Percentiles rank a stretch among this genome's conserved stretches.
These are phyloP conservation scores for Palythoa heliodiscus DNA, from an alignment of 92 coral and sea anemone species.

Conservation along the genomic window DNA sequence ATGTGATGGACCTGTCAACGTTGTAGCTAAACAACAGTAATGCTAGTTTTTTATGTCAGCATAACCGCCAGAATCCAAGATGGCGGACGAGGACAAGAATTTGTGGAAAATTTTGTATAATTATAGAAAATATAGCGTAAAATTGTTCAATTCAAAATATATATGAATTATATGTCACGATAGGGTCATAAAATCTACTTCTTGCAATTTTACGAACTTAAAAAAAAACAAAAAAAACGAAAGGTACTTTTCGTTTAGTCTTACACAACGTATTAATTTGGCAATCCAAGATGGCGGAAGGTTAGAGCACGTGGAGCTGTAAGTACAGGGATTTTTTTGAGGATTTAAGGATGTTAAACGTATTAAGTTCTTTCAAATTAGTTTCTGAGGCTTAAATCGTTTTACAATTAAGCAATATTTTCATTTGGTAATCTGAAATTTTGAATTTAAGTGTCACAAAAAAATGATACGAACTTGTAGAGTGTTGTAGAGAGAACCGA, in stretches of 20 bases:
- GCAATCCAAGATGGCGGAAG: conserved; percentile 44
- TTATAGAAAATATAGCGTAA: neutral
- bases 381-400: conserved; percentile 30
- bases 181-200: conserved; percentile 1
- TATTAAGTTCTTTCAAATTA: conserved; percentile 29
- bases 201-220: conserved; percentile 11
- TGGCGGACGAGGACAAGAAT: neutral
- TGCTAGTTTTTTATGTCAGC: conserved; percentile 20
- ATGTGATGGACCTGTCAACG: neutral
- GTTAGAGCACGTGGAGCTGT: conserved; percentile 32
- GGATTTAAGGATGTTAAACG: conserved; percentile 29
- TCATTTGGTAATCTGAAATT: neutral
- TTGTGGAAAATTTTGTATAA: neutral
- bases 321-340: conserved; percentile 26
- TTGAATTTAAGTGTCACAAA: neutral
- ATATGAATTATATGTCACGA: neutral
- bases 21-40: neutral
- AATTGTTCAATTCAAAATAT: conserved; percentile 6
- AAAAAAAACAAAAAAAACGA: neutral
- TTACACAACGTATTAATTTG: conserved; percentile 13
- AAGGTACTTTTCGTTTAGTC: conserved; percentile 8
- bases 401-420: conserved; percentile 17
- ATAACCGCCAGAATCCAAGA: conserved; percentile 9
- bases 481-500: conserved; percentile 33
- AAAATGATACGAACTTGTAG: conserved; percentile 23